Conservation (phyloP, 2,888 invertebrate genomes). For the Oscheius onirici region DNA sequence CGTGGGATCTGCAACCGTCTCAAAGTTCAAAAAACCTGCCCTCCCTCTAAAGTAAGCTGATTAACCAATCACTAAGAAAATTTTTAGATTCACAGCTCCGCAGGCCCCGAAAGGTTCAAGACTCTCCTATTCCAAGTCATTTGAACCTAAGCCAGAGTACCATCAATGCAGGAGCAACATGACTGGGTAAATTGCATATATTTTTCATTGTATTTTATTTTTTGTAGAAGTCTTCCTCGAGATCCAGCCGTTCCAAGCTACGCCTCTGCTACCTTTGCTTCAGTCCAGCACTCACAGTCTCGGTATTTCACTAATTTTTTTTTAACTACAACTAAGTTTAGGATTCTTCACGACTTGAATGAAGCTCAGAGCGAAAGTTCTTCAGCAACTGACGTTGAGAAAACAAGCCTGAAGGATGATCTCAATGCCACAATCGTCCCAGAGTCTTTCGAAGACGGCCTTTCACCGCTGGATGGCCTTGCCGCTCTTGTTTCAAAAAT, state of each 20-base stretch:
- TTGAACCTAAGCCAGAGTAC: too few relatives aligned
- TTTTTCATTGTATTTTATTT: too few relatives aligned
- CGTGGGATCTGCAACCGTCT: neutral
- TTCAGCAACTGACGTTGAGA: too few relatives aligned
- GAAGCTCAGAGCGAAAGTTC: too few relatives aligned
- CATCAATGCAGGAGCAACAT: too few relatives aligned
- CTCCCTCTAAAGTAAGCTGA: neutral
- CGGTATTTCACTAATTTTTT: neutral
- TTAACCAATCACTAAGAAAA: neutral
- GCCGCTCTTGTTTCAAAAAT: slow-evolving; percentile 2
- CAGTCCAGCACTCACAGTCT: neutral
- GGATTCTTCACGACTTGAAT: too few relatives aligned
- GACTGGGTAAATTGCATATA: too few relatives aligned
- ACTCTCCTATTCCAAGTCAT: too few relatives aligned
- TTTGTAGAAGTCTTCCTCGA: neutral
- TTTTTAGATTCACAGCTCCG: neutral
- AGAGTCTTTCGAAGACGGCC: neutral
- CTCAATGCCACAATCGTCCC: too few relatives aligned
- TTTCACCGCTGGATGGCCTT: slow-evolving; percentile 1
- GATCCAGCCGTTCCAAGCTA: slow-evolving; percentile 16
- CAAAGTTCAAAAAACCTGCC: neutral
- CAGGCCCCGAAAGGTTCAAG: too few relatives aligned
- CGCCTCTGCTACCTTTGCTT: slow-evolving; percentile 13
- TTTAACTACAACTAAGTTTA: too few relatives aligned
- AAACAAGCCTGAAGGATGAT: too few relatives aligned